Percentiles rank a stretch among this genome's conserved stretches.
phyloP scores from a whole-genome alignment of 2,113 vertebrate species.

The Prinia subflava region DNA sequence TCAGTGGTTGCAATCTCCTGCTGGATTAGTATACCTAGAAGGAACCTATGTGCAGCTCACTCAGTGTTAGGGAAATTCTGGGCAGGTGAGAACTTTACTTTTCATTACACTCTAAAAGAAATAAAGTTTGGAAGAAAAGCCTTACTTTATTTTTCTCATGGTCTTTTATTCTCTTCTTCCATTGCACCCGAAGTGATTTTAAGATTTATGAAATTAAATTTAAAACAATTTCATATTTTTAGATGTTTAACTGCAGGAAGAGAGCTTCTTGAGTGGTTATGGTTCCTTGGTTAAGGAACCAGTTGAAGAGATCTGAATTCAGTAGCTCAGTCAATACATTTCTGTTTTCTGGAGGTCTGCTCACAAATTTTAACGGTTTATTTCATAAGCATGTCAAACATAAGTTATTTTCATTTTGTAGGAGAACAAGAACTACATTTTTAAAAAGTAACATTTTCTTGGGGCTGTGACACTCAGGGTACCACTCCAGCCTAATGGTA shows the following conservation, averaged over 20 bases:
- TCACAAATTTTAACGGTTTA: not conserved
- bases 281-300: not conserved
- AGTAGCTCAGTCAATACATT: not conserved
- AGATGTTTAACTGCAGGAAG: not conserved
- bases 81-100: not conserved
- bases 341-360: not conserved
- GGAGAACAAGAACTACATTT: not conserved
- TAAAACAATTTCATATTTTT: not conserved
- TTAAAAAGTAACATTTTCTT: constrained; percentile 2
- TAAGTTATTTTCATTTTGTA: not conserved
- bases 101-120: not conserved
- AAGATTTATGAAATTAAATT: not conserved
- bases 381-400: not conserved
- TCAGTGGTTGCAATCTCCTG: not conserved
- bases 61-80: not conserved
- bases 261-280: not conserved
- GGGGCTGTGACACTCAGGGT: not conserved
- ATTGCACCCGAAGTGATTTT: not conserved
- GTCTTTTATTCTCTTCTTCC: not conserved
- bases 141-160: not conserved
- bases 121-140: not conserved
- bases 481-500: not conserved
- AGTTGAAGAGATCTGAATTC: not conserved
- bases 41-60: not conserved
- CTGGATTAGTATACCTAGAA: not conserved